Conservation (phyloP, 2,888 invertebrate genomes). For the Nemoura dubitans region DNA sequence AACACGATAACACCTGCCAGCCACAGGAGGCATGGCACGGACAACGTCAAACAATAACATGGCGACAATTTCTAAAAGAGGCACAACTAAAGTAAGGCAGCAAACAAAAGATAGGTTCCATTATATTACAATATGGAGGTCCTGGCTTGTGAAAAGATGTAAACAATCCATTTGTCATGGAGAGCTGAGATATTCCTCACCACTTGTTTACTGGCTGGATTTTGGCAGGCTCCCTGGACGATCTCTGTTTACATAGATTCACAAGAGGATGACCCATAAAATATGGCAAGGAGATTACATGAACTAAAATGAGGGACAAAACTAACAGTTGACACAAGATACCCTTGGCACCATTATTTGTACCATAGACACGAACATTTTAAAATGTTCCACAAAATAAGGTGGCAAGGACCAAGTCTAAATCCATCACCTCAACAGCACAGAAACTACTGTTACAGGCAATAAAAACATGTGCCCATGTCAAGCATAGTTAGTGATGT, state of each 20-base stretch:
- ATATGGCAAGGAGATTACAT: neutral
- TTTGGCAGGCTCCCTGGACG: no score
- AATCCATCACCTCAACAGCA: neutral
- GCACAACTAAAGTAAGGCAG: neutral
- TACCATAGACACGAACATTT: neutral
- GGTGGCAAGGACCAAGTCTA: neutral
- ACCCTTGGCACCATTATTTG: neutral
- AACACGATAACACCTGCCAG: slow-evolving; percentile 16
- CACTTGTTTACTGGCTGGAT: no score
- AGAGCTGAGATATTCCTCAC: no score
- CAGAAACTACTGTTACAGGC: neutral
- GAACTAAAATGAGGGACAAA: neutral
- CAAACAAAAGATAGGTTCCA: neutral
- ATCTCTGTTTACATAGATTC: neutral
- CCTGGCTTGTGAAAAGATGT: neutral
- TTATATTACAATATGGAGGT: neutral
- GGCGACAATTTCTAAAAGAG: slow-evolving; percentile 12
- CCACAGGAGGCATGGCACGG: neutral
- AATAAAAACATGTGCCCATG: no score
- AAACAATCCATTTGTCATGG: neutral
- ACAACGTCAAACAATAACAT: neutral
- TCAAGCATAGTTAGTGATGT: no score
- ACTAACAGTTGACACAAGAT: neutral
- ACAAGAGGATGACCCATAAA: neutral
- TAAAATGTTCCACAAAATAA: neutral